A percentile compares a stretch with the other conserved stretches of the same genome.
Conservation (phyloP, 2,113 vertebrate genomes). For the Tonatia bakeri region DNA sequence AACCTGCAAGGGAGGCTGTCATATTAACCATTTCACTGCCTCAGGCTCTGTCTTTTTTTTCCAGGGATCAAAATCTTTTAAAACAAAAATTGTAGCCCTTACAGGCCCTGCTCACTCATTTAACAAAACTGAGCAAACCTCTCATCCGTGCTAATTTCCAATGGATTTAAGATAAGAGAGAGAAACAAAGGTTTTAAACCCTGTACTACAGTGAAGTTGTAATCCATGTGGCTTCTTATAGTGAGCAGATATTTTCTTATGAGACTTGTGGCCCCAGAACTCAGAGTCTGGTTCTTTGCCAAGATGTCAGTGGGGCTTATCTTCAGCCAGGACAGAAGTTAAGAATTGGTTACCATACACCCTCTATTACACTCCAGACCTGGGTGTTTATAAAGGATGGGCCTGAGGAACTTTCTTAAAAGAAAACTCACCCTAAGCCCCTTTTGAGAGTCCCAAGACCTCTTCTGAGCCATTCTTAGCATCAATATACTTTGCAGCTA, state of each 20-base stretch:
- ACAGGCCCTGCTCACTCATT: not conserved
- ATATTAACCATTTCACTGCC: constrained; percentile 84
- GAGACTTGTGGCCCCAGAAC: not conserved
- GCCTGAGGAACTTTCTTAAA: constrained; percentile 4
- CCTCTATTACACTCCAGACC: not conserved
- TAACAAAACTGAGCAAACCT: not conserved
- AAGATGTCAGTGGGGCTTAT: not conserved
- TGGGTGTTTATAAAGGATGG: not conserved
- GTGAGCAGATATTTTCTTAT: not conserved
- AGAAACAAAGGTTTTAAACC: not conserved
- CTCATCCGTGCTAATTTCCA: not conserved
- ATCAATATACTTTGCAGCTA: constrained; percentile 39
- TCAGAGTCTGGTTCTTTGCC: not conserved
- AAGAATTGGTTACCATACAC: not conserved
- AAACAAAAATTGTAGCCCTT: constrained; percentile 7
- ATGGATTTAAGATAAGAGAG: not conserved
- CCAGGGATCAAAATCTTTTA: not conserved
- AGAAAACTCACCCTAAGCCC: not conserved
- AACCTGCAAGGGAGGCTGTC: constrained; percentile 84
- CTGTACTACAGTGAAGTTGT: not conserved
- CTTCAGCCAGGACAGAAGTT: not conserved
- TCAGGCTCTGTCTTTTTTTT: constrained; percentile 50
- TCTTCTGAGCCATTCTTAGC: constrained; percentile 28
- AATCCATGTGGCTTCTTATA: not conserved
- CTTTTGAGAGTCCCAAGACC: not conserved